Evolutionary conservation across 1,140 invertebrate species (phyloP).

Genomic region (Bathynomus jamesi): DNA sequence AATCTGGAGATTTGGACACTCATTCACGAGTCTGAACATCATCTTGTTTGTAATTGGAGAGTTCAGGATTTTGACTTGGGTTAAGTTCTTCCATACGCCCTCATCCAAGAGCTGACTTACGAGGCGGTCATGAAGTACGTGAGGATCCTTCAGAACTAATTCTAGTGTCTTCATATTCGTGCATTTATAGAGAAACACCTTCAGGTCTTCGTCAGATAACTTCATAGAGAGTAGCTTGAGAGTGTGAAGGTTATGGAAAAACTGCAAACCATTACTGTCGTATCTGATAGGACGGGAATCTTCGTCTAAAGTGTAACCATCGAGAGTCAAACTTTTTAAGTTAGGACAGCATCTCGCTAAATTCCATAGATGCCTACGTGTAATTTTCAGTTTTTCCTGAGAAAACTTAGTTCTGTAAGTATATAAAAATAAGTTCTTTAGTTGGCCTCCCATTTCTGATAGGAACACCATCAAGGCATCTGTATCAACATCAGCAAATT

Average conservation of each 20-base stretch:
- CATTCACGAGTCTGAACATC: constrained; percentile 25
- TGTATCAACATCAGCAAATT: constrained; percentile 31
- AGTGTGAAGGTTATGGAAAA: constrained; percentile 22
- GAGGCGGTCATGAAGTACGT: constrained; percentile 30
- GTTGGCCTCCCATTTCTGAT: constrained; percentile 18
- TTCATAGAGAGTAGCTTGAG: constrained; percentile 31
- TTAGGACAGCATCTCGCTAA: constrained; percentile 29
- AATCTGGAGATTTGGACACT: constrained; percentile 30
- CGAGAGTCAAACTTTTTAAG: constrained; percentile 22
- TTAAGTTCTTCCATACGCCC: constrained; percentile 28
- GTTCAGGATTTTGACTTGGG: constrained; percentile 29
- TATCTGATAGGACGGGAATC: constrained; percentile 19
- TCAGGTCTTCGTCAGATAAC: constrained; percentile 32
- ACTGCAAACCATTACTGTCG: constrained; percentile 11
- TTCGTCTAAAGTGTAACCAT: constrained; percentile 33
- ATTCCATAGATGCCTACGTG: constrained; percentile 26
- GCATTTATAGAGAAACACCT: constrained; percentile 30
- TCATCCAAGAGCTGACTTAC: constrained; percentile 28
- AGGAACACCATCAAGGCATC: constrained; percentile 32
- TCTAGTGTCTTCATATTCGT: constrained; percentile 25
- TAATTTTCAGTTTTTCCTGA: constrained; percentile 30
- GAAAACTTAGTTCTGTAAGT: constrained; percentile 31
- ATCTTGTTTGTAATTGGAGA: constrained; percentile 31
- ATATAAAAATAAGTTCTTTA: constrained; percentile 29
- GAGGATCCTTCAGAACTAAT: constrained; percentile 31